Percentiles rank a stretch among this genome's conserved stretches.
These are phyloP conservation scores for Origma solitaria DNA, from an alignment of 2,113 vertebrate species.

Conservation along the genomic window DNA sequence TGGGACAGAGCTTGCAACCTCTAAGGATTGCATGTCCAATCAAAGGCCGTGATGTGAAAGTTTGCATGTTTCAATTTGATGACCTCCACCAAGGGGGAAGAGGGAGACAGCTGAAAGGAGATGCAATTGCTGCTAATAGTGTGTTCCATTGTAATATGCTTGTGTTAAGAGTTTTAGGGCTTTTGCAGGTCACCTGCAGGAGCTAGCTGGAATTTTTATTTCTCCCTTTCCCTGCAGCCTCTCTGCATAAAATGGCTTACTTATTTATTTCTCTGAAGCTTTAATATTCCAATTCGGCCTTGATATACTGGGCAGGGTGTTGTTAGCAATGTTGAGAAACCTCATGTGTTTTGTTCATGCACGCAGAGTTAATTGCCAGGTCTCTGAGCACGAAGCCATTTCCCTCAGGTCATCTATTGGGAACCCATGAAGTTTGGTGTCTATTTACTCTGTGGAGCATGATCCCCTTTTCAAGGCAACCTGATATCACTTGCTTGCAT, in stretches of 20 bases:
- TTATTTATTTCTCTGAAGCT: background rate
- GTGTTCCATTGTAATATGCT: background rate
- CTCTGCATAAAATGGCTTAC: background rate
- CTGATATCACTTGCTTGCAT: background rate
- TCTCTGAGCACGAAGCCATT: background rate
- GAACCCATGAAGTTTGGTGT: background rate
- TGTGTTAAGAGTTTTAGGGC: background rate
- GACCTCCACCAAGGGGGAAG: background rate
- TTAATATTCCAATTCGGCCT: background rate
- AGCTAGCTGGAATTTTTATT: background rate
- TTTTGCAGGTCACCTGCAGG: background rate
- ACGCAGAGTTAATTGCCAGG: background rate
- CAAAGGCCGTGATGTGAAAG: background rate
- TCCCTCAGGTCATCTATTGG: background rate
- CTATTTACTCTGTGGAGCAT: background rate
- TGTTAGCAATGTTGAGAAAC: constrained; percentile 24
- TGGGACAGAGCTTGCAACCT: background rate
- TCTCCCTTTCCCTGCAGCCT: background rate
- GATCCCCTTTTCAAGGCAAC: background rate
- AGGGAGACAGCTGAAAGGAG: background rate
- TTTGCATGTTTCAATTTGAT: background rate
- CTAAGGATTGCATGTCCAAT: background rate
- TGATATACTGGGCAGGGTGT: background rate
- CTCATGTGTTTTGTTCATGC: background rate
- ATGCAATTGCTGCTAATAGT: background rate